Evolutionary conservation across 2,797 vertebrate genomes (phyloP).

Genomic region (Cephalopachus bancanus): DNA sequence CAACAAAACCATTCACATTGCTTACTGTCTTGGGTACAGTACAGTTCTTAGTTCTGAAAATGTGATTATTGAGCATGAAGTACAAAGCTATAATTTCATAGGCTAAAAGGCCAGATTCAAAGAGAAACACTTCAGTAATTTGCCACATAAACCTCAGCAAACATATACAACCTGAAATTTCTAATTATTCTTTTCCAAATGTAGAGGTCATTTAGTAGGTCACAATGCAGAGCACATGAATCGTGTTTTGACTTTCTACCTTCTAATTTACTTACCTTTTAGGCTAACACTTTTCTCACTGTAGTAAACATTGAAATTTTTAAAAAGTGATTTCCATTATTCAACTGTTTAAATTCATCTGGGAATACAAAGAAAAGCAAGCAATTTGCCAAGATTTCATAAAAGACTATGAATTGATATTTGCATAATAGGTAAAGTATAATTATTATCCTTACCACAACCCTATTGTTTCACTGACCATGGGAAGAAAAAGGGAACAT

Average conservation of each 20-base stretch:
- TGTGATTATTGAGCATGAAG: not conserved
- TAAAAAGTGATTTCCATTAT: slow-evolving; percentile 12
- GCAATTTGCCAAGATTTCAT: not conserved
- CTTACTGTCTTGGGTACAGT: not conserved
- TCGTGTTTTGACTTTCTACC: slow-evolving; percentile 2
- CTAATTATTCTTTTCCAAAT: slow-evolving; percentile 17
- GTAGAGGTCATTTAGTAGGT: not conserved
- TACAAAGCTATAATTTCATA: slow-evolving; percentile 9
- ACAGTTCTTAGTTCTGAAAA: not conserved
- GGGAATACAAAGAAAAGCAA: not conserved
- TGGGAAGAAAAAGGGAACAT: not conserved
- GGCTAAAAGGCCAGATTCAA: slow-evolving; percentile 21
- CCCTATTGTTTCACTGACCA: not conserved
- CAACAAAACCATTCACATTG: not conserved
- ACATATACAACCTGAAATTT: slow-evolving; percentile 39
- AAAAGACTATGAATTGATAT: not conserved
- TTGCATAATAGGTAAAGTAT: not conserved
- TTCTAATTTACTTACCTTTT: not conserved
- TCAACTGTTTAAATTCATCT: slow-evolving; percentile 36
- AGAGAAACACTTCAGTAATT: slow-evolving; percentile 4
- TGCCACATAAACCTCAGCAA: not conserved
- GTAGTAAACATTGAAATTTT: not conserved
- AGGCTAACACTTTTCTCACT: not conserved
- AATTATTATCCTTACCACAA: not conserved
- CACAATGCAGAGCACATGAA: not conserved